These are phyloP conservation scores for Brachypteracias leptosomus DNA, from an alignment of 2,113 vertebrate species.

Conservation along the genomic window DNA sequence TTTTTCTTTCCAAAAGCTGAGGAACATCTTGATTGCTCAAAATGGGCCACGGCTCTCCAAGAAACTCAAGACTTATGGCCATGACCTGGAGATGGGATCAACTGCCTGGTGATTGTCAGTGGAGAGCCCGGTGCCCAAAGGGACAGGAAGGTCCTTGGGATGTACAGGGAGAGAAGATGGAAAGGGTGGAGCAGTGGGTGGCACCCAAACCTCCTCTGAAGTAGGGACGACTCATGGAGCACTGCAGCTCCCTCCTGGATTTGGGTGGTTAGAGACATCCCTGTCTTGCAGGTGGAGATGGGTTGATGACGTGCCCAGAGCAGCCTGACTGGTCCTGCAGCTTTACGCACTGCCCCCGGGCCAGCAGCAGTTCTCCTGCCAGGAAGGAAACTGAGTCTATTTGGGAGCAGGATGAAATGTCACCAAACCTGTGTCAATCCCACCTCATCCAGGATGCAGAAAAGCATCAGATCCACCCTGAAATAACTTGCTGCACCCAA, in stretches of 20 bases:
- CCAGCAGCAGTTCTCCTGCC: not conserved
- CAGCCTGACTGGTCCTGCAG: not conserved
- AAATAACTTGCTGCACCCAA: not conserved
- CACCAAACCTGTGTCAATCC: not conserved
- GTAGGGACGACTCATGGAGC: not conserved
- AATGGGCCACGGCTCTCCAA: not conserved
- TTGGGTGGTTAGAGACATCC: not conserved
- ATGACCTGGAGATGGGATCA: not conserved
- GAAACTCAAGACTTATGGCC: not conserved
- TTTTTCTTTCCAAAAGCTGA: not conserved
- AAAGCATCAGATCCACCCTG: not conserved
- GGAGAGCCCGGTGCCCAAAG: not conserved
- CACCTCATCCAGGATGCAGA: not conserved
- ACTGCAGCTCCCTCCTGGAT: not conserved
- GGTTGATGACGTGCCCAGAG: not conserved
- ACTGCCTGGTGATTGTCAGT: not conserved
- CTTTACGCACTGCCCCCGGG: rapidly evolving
- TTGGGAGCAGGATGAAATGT: not conserved
- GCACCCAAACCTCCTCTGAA: not conserved
- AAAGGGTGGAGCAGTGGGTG: rapidly evolving
- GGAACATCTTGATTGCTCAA: not conserved
- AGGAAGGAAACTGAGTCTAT: not conserved
- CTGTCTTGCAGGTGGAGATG: rapidly evolving
- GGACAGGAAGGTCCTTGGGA: not conserved
- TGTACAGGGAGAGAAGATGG: not conserved